A percentile compares a stretch with the other conserved stretches of the same genome.
These are phyloP conservation scores for Meganola albula DNA, from an alignment of 2,888 invertebrate species.

Conservation along the genomic window DNA sequence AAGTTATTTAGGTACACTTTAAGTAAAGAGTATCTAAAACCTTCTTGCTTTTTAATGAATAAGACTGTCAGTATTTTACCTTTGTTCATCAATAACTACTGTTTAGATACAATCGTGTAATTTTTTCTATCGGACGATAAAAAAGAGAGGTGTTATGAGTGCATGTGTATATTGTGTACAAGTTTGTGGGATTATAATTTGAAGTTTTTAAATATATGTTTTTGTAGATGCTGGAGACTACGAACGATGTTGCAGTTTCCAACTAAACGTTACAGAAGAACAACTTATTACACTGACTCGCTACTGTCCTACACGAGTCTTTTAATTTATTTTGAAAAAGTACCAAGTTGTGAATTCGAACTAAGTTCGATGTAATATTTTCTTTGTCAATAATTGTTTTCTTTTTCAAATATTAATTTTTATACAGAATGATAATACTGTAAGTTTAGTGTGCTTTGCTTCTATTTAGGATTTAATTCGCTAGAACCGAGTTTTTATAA, in stretches of 20 bases:
- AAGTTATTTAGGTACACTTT: too few species aligned
- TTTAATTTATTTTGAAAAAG: constrained; percentile 68
- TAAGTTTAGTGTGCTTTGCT: constrained; percentile 78
- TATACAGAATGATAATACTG: constrained; percentile 68
- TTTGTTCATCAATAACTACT: too few species aligned
- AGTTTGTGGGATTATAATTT: too few species aligned
- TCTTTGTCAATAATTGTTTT: constrained; percentile 57
- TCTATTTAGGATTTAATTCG: constrained; percentile 75
- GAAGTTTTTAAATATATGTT: too few species aligned
- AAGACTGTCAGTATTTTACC: too few species aligned
- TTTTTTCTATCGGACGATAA: too few species aligned
- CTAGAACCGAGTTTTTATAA: constrained; percentile 68
- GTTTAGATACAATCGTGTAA: too few species aligned
- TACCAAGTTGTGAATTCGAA: constrained; percentile 64
- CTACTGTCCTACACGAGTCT: constrained; percentile 53
- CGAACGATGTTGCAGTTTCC: constrained; percentile 51
- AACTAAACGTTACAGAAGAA: constrained; percentile 39
- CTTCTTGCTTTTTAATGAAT: too few species aligned
- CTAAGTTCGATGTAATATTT: constrained; percentile 64
- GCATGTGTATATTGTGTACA: too few species aligned
- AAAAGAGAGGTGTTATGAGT: too few species aligned
- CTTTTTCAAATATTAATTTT: constrained; percentile 61
- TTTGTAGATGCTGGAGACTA: constrained; percentile 54
- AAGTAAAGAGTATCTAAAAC: too few species aligned
- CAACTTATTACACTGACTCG: constrained; percentile 36